Conservation (phyloP, 2,888 invertebrate species). For the Lomographa bimaculata region DNA sequence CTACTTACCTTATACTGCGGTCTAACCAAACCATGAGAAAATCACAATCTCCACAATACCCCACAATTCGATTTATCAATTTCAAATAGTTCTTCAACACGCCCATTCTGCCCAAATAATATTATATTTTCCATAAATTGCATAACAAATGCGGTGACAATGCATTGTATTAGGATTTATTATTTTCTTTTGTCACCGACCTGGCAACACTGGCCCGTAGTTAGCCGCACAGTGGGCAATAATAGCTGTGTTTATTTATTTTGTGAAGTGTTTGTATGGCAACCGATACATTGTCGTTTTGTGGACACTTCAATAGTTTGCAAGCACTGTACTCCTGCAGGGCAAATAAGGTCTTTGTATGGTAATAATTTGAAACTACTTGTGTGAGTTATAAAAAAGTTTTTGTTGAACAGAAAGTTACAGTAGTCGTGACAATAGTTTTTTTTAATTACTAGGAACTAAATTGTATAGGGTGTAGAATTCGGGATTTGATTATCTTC, state of each 20-base stretch:
- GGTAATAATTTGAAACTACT: conserved; percentile 32
- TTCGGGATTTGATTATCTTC: no score
- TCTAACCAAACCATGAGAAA: no score
- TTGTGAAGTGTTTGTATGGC: conserved; percentile 54
- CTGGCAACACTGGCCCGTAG: conserved; percentile 52
- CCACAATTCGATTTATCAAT: conserved; percentile 10
- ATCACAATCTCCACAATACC: neutral
- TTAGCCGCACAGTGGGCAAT: conserved; percentile 56
- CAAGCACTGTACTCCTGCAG: conserved; percentile 44
- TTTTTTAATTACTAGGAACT: no score
- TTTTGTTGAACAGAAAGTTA: neutral
- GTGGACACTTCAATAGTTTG: conserved; percentile 49
- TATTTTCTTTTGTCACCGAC: conserved; percentile 64
- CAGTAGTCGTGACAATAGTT: neutral
- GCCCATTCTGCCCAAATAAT: conserved; percentile 47
- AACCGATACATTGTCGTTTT: conserved; percentile 47
- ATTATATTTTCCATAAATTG: conserved; percentile 66
- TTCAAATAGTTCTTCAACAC: conserved; percentile 32
- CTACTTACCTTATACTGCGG: no score
- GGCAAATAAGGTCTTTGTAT: conserved; percentile 33
- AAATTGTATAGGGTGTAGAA: no score
- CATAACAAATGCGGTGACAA: conserved; percentile 75
- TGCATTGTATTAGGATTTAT: conserved; percentile 73
- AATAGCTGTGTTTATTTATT: conserved; percentile 67
- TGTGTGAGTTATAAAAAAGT: conserved; percentile 19